phyloP scores from a whole-genome alignment of 2,797 vertebrate genomes.

The Chelon auratus region DNA sequence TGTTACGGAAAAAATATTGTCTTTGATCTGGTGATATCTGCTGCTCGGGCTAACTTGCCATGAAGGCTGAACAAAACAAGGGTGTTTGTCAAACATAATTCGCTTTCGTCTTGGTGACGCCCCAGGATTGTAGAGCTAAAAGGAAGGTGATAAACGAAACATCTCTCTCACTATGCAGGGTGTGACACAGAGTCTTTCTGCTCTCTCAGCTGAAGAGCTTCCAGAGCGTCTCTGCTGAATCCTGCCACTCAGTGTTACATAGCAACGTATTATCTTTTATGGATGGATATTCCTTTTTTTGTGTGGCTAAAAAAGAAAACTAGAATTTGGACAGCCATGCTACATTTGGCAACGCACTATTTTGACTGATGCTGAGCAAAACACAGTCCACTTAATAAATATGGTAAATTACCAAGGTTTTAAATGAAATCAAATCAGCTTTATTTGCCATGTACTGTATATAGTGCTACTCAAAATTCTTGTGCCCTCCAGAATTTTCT shows the following conservation, averaged over 20 bases:
- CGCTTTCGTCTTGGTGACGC: constrained; percentile 72
- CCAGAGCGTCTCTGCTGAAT: not conserved
- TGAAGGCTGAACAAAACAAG: constrained; percentile 77
- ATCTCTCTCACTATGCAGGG: not conserved
- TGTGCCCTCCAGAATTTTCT: no score
- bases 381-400: no score
- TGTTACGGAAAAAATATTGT: constrained; percentile 47
- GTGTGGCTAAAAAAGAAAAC: no score
- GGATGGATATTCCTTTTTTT: not conserved
- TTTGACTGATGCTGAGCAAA: no score
- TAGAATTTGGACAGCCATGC: no score
- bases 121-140: constrained; percentile 43
- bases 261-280: not conserved
- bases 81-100: constrained; percentile 79
- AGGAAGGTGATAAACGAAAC: constrained; percentile 43
- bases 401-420: no score
- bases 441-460: no score
- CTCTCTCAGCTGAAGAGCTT: constrained; percentile 17
- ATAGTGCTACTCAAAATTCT: no score
- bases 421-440: no score
- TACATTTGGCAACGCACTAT: no score
- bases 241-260: not conserved
- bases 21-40: constrained; percentile 80
- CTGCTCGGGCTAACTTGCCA: constrained; percentile 65
- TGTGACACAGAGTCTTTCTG: constrained; percentile 25